Conservation (phyloP, 2,888 invertebrate genomes). For the Hecatera dysodea region DNA sequence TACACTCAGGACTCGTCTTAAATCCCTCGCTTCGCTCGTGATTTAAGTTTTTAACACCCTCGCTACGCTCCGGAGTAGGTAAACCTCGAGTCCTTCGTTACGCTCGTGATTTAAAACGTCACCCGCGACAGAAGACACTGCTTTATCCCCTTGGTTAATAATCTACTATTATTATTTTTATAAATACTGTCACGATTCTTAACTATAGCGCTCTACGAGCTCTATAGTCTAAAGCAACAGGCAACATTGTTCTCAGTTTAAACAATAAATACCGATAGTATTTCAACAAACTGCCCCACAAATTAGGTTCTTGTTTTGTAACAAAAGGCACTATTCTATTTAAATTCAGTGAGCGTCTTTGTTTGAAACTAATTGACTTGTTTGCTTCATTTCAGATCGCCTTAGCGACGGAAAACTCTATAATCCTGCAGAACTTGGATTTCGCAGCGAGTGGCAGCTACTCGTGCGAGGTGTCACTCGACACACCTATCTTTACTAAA, state of each 20-base stretch:
- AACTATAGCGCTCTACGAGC: not conserved
- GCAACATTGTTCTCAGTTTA: slow-evolving; percentile 2
- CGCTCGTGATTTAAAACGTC: too few species aligned
- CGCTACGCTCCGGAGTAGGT: too few species aligned
- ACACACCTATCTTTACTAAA: slow-evolving; percentile 94
- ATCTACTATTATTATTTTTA: not conserved
- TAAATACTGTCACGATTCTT: not conserved
- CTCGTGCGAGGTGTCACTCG: slow-evolving; percentile 94
- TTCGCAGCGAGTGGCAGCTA: slow-evolving; percentile 93
- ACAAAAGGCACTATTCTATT: slow-evolving; percentile 31
- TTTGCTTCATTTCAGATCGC: slow-evolving; percentile 90
- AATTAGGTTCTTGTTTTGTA: slow-evolving; percentile 11
- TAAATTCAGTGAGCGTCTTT: slow-evolving; percentile 34
- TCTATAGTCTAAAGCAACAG: slow-evolving; percentile 27
- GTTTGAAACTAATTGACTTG: slow-evolving; percentile 50
- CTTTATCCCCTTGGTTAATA: too few species aligned
- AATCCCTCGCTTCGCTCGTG: too few species aligned
- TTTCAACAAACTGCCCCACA: slow-evolving; percentile 11
- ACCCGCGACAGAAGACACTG: too few species aligned
- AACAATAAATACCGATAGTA: slow-evolving; percentile 18
- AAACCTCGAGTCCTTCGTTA: too few species aligned
- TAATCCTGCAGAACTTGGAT: slow-evolving; percentile 93
- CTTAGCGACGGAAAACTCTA: slow-evolving; percentile 92
- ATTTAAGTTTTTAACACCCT: too few species aligned
- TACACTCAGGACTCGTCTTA: too few species aligned